phyloP scores from a whole-genome alignment of 2,888 invertebrate genomes.

The Gryllus longicercus region DNA sequence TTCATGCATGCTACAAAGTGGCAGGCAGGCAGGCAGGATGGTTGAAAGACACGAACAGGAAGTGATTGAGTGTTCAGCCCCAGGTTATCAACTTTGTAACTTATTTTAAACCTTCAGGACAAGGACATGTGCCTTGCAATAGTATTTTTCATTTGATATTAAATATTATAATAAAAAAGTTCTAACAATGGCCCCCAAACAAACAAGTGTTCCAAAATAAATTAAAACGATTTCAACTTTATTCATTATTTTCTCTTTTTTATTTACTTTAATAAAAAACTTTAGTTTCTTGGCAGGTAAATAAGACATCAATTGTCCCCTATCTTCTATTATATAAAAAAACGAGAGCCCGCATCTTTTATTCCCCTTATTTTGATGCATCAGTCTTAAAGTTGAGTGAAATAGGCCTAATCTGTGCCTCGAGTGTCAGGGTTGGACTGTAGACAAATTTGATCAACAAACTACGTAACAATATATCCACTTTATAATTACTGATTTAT shows the following conservation, averaged over 20 bases:
- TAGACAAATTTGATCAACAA: slow-evolving; percentile 24
- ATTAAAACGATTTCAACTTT: slow-evolving; percentile 23
- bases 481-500: slow-evolving; percentile 3
- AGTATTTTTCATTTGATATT: slow-evolving; percentile 22
- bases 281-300: slow-evolving; percentile 29
- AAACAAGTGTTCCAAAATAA: slow-evolving; percentile 29
- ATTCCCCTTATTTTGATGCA: slow-evolving; percentile 31
- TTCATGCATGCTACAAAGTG: slow-evolving; percentile 19
- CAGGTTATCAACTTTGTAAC: slow-evolving; percentile 23
- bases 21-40: slow-evolving; percentile 18
- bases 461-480: slow-evolving; percentile 23
- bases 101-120: slow-evolving; percentile 18
- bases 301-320: slow-evolving; percentile 27
- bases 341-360: slow-evolving; percentile 29
- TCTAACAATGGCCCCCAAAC: slow-evolving; percentile 25
- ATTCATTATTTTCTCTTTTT: slow-evolving; percentile 21
- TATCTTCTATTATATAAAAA: slow-evolving; percentile 29
- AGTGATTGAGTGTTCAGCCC: slow-evolving; percentile 21
- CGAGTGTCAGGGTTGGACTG: slow-evolving; percentile 24
- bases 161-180: slow-evolving; percentile 25
- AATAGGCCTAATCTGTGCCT: slow-evolving; percentile 33
- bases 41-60: slow-evolving; percentile 23
- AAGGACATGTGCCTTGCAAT: slow-evolving; percentile 19
- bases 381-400: slow-evolving; percentile 35
- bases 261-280: slow-evolving; percentile 21